Evolutionary conservation across 1,140 invertebrate genomes (phyloP).

Genomic region (Drosophila grimshawi): DNA sequence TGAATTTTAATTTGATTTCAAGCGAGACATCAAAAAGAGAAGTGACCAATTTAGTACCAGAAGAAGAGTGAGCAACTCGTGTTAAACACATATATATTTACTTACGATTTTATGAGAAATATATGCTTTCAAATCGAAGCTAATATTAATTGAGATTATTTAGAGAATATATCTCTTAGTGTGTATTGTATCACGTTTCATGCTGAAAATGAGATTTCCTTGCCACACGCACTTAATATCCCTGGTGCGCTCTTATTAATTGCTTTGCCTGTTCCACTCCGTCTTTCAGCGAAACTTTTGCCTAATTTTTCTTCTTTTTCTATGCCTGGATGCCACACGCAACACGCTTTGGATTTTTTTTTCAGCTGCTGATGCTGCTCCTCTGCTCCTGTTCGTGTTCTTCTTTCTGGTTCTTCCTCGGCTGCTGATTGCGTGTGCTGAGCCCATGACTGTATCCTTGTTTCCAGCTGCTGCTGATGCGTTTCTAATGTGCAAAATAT

Average conservation of each 20-base stretch:
- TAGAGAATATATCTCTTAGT: slow-evolving; percentile 11
- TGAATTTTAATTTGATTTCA: slow-evolving; percentile 78
- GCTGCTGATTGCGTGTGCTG: slow-evolving; percentile 54
- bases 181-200: slow-evolving; percentile 33
- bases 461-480: slow-evolving; percentile 72
- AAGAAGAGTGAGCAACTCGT: not conserved
- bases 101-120: too few species aligned
- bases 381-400: slow-evolving; percentile 8
- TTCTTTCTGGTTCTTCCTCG: not conserved
- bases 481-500: slow-evolving; percentile 84
- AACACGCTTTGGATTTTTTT: slow-evolving; percentile 45
- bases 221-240: slow-evolving; percentile 25
- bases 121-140: too few species aligned
- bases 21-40: slow-evolving; percentile 1
- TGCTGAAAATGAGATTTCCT: slow-evolving; percentile 38
- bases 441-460: slow-evolving; percentile 54
- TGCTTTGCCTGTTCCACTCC: slow-evolving; percentile 37
- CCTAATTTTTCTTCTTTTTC: slow-evolving; percentile 67
- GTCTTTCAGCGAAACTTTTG: slow-evolving; percentile 42
- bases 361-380: slow-evolving; percentile 7
- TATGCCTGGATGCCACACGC: slow-evolving; percentile 60
- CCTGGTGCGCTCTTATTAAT: slow-evolving; percentile 57
- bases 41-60: not conserved
- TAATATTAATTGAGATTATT: not conserved
- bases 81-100: too few species aligned